Percentiles rank a stretch among this genome's conserved stretches.
Conservation (phyloP, 2,113 vertebrate species). For the Sialia sialis region DNA sequence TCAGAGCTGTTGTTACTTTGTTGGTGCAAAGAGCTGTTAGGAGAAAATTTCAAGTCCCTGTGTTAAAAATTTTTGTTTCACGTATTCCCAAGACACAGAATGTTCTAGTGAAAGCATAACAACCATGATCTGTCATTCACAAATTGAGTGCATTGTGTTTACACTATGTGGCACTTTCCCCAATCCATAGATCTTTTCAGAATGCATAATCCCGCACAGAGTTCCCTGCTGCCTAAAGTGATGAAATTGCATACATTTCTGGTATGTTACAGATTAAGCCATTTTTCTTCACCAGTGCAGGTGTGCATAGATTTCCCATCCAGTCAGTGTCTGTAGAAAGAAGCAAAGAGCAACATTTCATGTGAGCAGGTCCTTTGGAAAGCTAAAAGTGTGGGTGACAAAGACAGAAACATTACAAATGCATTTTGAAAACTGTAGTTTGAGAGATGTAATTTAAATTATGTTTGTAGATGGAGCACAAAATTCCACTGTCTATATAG, state of each 20-base stretch:
- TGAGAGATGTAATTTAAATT: neutral
- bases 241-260: neutral
- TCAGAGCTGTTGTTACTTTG: neutral
- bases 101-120: neutral
- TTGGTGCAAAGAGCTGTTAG: neutral
- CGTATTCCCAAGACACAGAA: neutral
- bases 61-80: neutral
- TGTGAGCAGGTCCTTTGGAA: neutral
- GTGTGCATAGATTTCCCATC: neutral
- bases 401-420: neutral
- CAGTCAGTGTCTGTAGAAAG: neutral
- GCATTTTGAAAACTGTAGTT: neutral
- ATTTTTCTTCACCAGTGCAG: neutral
- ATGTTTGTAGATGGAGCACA: neutral
- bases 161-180: neutral
- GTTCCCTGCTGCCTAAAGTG: neutral
- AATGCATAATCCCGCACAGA: neutral
- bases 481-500: neutral
- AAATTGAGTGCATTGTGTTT: neutral
- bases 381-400: neutral
- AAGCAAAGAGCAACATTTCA: neutral
- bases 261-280: neutral
- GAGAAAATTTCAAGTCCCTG: neutral
- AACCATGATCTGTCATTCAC: neutral
- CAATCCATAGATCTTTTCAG: neutral